Conservation (phyloP, 2,797 vertebrate genomes). For the Clamator glandarius region DNA sequence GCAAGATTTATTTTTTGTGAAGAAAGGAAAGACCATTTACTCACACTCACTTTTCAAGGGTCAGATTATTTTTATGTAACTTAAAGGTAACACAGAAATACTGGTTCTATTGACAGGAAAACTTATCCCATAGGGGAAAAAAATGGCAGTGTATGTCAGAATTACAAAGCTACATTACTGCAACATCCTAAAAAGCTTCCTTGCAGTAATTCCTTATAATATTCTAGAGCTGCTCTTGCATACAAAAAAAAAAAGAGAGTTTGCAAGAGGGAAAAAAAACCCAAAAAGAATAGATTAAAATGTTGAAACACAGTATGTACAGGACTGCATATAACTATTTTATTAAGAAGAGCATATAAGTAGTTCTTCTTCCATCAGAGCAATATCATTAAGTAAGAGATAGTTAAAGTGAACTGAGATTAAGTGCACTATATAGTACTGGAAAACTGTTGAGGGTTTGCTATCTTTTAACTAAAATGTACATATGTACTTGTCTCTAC, state of each 20-base stretch:
- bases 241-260: neutral
- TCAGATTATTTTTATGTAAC: neutral
- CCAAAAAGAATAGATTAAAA: neutral
- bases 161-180: neutral
- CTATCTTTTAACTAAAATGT: neutral
- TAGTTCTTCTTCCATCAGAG: neutral
- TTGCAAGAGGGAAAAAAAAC: neutral
- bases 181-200: neutral
- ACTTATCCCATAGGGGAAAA: neutral
- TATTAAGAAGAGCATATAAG: neutral
- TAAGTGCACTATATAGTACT: neutral
- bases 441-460: neutral
- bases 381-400: neutral
- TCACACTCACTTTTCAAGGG: neutral
- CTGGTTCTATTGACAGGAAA: neutral
- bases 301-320: neutral
- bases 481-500: neutral
- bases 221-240: neutral
- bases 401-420: neutral
- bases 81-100: neutral
- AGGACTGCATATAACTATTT: neutral
- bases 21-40: neutral
- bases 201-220: neutral
- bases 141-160: rapidly evolving
- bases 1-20: neutral